Percentiles rank a stretch among this genome's conserved stretches.
These are phyloP conservation scores for Harpalus rufipes DNA, from an alignment of 2,888 invertebrate species.

Conservation along the genomic window DNA sequence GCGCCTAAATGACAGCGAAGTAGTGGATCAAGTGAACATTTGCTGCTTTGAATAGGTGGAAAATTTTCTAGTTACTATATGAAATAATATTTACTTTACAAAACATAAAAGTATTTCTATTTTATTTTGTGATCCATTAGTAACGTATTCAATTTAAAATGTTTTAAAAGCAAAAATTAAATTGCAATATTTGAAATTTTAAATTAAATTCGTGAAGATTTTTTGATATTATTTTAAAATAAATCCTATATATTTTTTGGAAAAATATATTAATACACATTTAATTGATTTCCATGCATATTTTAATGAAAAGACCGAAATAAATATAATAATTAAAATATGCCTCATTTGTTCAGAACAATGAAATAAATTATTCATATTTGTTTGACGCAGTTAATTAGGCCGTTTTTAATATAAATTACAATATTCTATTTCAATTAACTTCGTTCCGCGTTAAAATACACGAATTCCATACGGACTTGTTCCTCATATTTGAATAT, in stretches of 20 bases:
- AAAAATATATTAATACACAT: background rate
- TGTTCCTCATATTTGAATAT: background rate
- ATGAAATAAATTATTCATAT: conserved; percentile 1
- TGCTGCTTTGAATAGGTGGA: background rate
- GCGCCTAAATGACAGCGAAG: conserved; percentile 42
- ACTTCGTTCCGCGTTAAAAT: background rate
- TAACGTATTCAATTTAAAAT: no score
- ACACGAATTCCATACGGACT: background rate
- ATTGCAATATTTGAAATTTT: no score
- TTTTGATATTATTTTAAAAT: background rate
- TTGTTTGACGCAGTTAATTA: background rate
- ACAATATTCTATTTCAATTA: conserved; percentile 3
- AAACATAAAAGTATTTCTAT: background rate
- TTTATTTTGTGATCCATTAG: no score
- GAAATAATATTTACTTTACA: background rate
- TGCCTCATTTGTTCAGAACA: background rate
- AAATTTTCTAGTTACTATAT: background rate
- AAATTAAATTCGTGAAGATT: no score
- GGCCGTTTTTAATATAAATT: background rate
- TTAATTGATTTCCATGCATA: background rate
- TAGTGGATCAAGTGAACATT: conserved; percentile 28
- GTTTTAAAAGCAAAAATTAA: no score
- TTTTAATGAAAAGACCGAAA: background rate
- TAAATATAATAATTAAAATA: conserved; percentile 1
- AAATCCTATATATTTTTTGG: background rate